A percentile compares a stretch with the other conserved stretches of the same genome.
Evolutionary conservation across 1,140 invertebrate genomes (phyloP).

Genomic region (Drosophila obscura): DNA sequence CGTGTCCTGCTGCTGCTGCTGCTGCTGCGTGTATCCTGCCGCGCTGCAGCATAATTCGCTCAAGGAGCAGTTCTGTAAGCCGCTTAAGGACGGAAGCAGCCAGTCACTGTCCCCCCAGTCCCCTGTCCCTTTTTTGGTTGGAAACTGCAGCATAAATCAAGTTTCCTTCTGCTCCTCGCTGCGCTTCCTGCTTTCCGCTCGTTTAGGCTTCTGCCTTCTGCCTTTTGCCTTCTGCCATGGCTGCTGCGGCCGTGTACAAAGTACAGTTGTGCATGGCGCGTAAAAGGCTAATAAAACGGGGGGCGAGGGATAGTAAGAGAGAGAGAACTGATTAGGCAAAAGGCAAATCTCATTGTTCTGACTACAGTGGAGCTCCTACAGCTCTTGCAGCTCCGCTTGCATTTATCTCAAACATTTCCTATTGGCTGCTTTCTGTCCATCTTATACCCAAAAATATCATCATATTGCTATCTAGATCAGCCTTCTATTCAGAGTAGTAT

Average conservation of each 20-base stretch:
- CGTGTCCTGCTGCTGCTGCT: too few species aligned
- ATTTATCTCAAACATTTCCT: too few species aligned
- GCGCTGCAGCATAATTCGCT: conserved; percentile 65
- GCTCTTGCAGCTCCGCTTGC: too few species aligned
- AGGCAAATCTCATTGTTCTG: too few species aligned
- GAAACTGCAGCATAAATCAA: conserved; percentile 43
- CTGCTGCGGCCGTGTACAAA: conserved; percentile 4
- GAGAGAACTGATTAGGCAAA: too few species aligned
- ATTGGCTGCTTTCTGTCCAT: too few species aligned
- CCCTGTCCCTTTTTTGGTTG: background rate
- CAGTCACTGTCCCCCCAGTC: too few species aligned
- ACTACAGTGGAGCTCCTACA: too few species aligned
- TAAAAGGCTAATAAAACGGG: background rate
- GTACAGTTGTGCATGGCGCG: conserved; percentile 24
- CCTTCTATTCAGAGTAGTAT: too few species aligned
- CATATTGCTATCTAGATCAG: too few species aligned
- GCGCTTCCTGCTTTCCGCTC: background rate
- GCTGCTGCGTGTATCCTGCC: conserved; percentile 15
- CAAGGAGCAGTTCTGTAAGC: conserved; percentile 53
- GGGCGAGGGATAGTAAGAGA: too few species aligned
- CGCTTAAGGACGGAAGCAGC: conserved; percentile 3
- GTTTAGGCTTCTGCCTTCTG: conserved; percentile 2
- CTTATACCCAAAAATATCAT: too few species aligned
- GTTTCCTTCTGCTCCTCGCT: conserved; percentile 6
- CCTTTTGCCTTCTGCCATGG: conserved; percentile 11